phyloP scores from a whole-genome alignment of 2,888 invertebrate genomes.

The Hydrotaea diabolus region DNA sequence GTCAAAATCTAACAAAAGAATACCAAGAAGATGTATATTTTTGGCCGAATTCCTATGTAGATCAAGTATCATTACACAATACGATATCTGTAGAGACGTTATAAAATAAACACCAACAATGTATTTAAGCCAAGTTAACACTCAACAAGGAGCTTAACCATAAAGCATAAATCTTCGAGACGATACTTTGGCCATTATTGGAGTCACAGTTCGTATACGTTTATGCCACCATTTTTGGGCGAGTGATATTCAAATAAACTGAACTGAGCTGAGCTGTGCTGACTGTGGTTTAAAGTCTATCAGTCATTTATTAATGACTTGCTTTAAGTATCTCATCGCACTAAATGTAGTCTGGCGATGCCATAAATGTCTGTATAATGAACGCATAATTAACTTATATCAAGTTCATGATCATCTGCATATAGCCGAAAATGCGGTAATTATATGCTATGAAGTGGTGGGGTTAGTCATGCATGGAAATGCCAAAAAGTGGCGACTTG shows the following conservation, averaged over 20 bases:
- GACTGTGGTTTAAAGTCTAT: slow-evolving; percentile 32
- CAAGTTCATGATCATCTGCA: slow-evolving; percentile 57
- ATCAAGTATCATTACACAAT: slow-evolving; percentile 49
- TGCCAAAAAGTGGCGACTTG: background rate
- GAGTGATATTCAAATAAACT: background rate
- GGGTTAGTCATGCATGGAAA: background rate
- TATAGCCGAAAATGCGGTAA: slow-evolving; percentile 29
- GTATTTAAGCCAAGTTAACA: slow-evolving; percentile 6
- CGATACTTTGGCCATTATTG: background rate
- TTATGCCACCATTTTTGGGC: slow-evolving; percentile 32
- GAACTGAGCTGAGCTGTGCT: background rate
- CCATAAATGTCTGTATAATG: slow-evolving; percentile 10
- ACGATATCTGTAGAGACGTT: background rate
- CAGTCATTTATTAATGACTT: slow-evolving; percentile 19
- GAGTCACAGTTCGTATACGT: slow-evolving; percentile 52
- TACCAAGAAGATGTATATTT: slow-evolving; percentile 25
- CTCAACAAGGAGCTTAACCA: no score
- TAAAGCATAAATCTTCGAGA: background rate
- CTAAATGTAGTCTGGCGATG: background rate
- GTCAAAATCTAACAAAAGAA: slow-evolving; percentile 56
- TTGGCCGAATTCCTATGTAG: slow-evolving; percentile 3
- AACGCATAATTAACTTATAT: slow-evolving; percentile 12
- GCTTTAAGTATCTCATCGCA: slow-evolving; percentile 31
- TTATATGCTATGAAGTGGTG: background rate
- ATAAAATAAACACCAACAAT: background rate